Base-by-base conservation (phyloP, 2,113 vertebrate species). In the Cyanocitta stelleri region DNA sequence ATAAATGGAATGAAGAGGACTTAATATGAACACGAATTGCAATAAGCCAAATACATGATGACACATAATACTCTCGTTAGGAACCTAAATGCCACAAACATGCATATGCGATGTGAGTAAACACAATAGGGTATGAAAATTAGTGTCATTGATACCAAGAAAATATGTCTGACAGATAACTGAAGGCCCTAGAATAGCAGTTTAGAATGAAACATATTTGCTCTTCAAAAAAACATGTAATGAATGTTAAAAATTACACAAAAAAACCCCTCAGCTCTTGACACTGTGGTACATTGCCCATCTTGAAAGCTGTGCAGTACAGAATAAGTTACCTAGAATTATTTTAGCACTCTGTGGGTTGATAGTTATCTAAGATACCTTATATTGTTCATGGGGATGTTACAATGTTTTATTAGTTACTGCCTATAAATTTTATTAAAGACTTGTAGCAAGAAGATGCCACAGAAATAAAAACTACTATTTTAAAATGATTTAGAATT, bases 61-160 rank as follows among this genome's bases (percentile, higher is more conserved):
- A 59, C 85, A 87, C 62, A 91, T 83, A 95, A 94, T 97, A 91
- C 19, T 96, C 61, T 96, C 66, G 78, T 95, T 94, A 51, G 54
- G 83, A 97, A 86, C 11, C 18, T 88, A 94, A 97, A 97, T 95
- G 82, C 96, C 87, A 95, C 59, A 96, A 93, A 86, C 79, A 91
- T 88, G 95, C 93, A 90, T 55, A 49, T 93, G 85, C 89, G 72
- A 90, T 94, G 80, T 59, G 78, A 91, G 52, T 63, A 75, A 95
- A 93, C 73, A 95, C 84, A 89, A 58, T 44, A 92, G 55, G 92
- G 35, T 61, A 80, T 74, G 63, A 92, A 95, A 96, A 89, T 88
- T 27, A 94, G 89, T 92, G 91, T 83, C 64, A 96, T 33, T 86
- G 87, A 86, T 90, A 93, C 41, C 41, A 94, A 84, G 80, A 92